These are phyloP conservation scores for Halesus radiatus DNA, from an alignment of 1,140 invertebrate species.

Conservation along the genomic window DNA sequence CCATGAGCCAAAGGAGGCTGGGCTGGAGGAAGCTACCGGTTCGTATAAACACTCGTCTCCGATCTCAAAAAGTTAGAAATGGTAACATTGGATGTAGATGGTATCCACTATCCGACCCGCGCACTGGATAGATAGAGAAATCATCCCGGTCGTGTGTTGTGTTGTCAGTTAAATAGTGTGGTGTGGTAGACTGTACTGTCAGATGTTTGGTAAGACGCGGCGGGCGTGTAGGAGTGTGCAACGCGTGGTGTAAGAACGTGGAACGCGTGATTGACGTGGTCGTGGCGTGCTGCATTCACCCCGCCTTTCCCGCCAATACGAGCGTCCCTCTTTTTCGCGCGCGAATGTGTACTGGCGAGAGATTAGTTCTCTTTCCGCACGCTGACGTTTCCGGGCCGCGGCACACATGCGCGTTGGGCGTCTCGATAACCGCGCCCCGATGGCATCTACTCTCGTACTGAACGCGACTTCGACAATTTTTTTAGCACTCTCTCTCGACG, in stretches of 20 bases:
- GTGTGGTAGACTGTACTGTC: too few relatives aligned
- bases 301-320: conserved; percentile 36
- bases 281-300: conserved; percentile 34
- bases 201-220: background rate
- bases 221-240: conserved; percentile 11
- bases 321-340: conserved; percentile 41
- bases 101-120: background rate
- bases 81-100: background rate
- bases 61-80: background rate
- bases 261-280: conserved; percentile 37
- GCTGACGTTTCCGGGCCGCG: conserved; percentile 16
- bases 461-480: conserved; percentile 47
- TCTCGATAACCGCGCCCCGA: conserved; percentile 48
- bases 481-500: conserved; percentile 42
- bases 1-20: background rate
- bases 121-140: conserved; percentile 6
- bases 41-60: background rate
- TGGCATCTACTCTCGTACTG: conserved; percentile 46
- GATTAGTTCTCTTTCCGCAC: conserved; percentile 29
- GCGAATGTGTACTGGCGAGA: conserved; percentile 34
- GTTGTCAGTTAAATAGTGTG: too few relatives aligned
- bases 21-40: too few relatives aligned
- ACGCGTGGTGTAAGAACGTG: conserved; percentile 15
- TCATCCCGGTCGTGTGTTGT: background rate
- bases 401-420: conserved; percentile 31